Evolutionary conservation across 2,113 vertebrate species (phyloP).

Genomic region (Oryzias curvinotus): DNA sequence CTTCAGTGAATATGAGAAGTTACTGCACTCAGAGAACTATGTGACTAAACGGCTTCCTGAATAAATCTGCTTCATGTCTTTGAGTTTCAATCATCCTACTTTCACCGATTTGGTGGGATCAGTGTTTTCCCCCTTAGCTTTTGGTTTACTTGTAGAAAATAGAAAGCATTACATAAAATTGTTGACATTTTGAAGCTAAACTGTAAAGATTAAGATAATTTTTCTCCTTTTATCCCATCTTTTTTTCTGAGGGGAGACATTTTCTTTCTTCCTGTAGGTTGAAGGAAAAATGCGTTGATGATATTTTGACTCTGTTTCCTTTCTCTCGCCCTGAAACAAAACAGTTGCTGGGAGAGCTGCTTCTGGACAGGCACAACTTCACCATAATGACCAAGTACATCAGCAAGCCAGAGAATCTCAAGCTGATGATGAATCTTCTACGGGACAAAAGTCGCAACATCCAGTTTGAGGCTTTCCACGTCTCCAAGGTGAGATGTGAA

Average conservation of each 20-base stretch:
- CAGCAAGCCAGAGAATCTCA: conserved; percentile 97
- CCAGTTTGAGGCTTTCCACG: conserved; percentile 97
- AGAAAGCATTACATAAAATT: no score
- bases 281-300: not conserved
- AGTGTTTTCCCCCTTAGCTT: no score
- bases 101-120: no score
- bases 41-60: conserved; percentile 90
- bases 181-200: no score
- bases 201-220: no score
- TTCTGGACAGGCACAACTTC: conserved; percentile 96
- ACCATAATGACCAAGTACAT: conserved; percentile 96
- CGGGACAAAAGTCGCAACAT: conserved; percentile 97
- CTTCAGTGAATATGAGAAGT: conserved; percentile 97
- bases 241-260: no score
- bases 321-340: conserved; percentile 28
- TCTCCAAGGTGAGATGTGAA: conserved; percentile 87
- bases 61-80: no score
- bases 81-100: no score
- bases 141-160: no score
- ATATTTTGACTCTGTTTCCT: not conserved
- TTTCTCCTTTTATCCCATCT: no score
- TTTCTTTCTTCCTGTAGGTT: not conserved
- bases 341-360: conserved; percentile 92
- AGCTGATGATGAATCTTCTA: conserved; percentile 97
- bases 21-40: conserved; percentile 96